Evolutionary conservation across 92 coral and sea anemone genomes (phyloP), one percentile per base, ranked within the genome.

Genomic region (Virgularia gustaviana): DNA sequence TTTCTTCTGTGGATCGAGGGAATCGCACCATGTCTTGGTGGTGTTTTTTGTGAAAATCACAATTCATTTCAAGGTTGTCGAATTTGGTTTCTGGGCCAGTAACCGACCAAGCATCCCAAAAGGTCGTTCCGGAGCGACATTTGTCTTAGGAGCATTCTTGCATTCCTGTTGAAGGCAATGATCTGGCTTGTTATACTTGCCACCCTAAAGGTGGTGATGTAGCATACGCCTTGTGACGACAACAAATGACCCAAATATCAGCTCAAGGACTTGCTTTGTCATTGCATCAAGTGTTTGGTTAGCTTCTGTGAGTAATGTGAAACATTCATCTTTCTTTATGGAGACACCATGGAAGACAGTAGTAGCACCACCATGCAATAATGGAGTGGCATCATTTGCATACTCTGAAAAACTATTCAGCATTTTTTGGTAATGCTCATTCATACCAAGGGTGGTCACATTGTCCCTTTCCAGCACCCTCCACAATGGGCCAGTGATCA

Each of bases 241-340:
- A 75, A 61, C 73, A 65, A 76, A 76, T 42, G 52, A 19, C 11
- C 74, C 74, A 51, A 76, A 51, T 24, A 64, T 61, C 15, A 76
- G 59, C 74, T 76, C 65, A 5, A 76, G 64, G 12, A 76, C 74
- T 44, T 76, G 73, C 61, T 38, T 49, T 37, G 79, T 61, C 79
- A 74, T 72, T 36, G 52, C 9, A 56, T 73, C 80, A 61, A 47
- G 45, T 20, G 23, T 47, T 13, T 56, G 59, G 29, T 60, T 65
- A 0, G 42, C 73, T 33, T 68, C 65, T 34, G 53, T 52, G 0
- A 78, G 61, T 68, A 66, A 51, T 5, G 34, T 12, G 42, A 34
- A 78, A 11, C 72, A 61, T 16, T 60, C 63, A 61, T 75, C 80
- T 3, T 34, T 62, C 23, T 62, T 36, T 8, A 75, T 29, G 44